Base-by-base conservation (phyloP, 2,888 invertebrate genomes). In the Lepidochrysops patricia region DNA sequence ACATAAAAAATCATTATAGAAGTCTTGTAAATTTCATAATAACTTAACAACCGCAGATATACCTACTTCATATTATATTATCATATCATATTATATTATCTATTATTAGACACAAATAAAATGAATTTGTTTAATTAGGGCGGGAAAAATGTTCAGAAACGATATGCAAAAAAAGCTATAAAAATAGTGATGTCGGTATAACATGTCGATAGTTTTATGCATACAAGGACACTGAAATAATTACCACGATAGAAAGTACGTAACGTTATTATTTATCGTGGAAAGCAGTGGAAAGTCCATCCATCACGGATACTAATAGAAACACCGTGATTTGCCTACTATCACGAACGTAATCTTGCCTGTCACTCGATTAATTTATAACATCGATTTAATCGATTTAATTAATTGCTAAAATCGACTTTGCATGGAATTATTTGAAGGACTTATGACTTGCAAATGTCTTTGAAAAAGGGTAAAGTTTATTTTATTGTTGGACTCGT, bases 191-290 rank as follows among this genome's bases (percentile, higher is more conserved):
- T 67, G n/a, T 23, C 49, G 25, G 9, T 25, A 26, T 26, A 50
- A 50, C 26, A 26, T 75, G 75, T 75, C 69, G 66, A 67, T 67
- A 56, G 62, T 68, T 34, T 5, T 69, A 76, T 71, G 67, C 64
- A 66, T 63, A 67, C 63, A 67, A 63, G 67, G 63, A 69, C 66
- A 75, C 75, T 73, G 70, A 64, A 64, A 62, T 63, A 63, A 61
- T 61, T 61, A 58, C 59, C 13, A 15, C 63, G 63, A 62, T 62
- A 72, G 81, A 80, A 79, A 82, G 81, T 68, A 72, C 75, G 73
- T 74, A 74, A 80, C 73, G 74, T 75, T 77, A 80, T 81, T 80
- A 82, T 82, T 80, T 79, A 82, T 80, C 65, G 70, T 77, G 73
- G 81, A 81, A 80, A 82, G 81, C 74, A 68, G 72, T 72, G 72